phyloP scores from a whole-genome alignment of 2,113 vertebrate genomes.

The Pithys albifrons region DNA sequence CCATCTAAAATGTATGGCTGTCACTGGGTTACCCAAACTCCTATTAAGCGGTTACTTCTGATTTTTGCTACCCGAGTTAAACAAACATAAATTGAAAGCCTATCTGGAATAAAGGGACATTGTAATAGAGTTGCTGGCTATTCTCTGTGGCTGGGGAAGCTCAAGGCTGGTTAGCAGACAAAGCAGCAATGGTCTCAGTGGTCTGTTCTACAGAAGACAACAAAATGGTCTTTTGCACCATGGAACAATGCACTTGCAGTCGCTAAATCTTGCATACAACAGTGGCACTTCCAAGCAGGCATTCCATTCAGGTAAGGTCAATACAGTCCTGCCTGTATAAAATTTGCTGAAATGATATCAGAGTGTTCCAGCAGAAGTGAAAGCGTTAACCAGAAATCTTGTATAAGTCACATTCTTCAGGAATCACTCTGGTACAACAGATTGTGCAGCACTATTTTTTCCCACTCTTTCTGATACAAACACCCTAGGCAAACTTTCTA shows the following conservation, averaged over 20 bases:
- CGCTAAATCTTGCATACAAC: background rate
- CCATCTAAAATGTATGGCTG: background rate
- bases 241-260: background rate
- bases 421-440: constrained; percentile 53
- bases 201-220: background rate
- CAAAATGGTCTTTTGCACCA: background rate
- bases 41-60: background rate
- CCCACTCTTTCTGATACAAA: constrained; percentile 38
- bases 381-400: constrained; percentile 36
- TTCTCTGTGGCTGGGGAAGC: background rate
- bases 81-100: background rate
- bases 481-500: constrained; percentile 70
- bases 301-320: background rate
- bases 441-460: constrained; percentile 50
- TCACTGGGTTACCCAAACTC: background rate
- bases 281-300: background rate
- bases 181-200: background rate
- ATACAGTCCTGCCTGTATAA: background rate
- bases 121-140: background rate
- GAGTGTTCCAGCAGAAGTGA: background rate
- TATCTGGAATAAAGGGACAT: background rate
- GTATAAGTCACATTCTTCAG: constrained; percentile 23
- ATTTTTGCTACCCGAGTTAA: background rate
- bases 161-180: background rate
- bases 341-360: background rate